Conservation (phyloP, 1,140 invertebrate species). For the Schlechtendalia chinensis region DNA sequence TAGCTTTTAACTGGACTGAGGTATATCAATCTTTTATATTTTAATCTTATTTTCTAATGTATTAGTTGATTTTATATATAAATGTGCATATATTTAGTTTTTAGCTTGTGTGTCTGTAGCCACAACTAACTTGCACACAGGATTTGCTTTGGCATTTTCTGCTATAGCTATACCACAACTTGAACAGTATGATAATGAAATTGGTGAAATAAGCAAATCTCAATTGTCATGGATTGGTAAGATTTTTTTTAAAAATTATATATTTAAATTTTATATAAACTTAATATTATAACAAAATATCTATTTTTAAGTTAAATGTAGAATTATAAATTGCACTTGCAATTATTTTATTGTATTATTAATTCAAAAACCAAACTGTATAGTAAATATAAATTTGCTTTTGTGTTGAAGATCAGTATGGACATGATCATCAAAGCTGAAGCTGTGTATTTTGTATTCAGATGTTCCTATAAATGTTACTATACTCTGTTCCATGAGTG, state of each 20-base stretch:
- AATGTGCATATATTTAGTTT: constrained; percentile 56
- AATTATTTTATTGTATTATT: too few relatives aligned
- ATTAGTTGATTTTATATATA: neutral
- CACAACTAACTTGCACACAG: constrained; percentile 62
- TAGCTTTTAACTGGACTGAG: constrained; percentile 37
- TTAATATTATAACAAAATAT: too few relatives aligned
- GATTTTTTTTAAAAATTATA: neutral
- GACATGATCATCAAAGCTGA: too few relatives aligned
- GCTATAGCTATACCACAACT: constrained; percentile 62
- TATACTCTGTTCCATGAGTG: too few relatives aligned
- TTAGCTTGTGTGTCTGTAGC: constrained; percentile 60
- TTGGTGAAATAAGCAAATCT: constrained; percentile 56
- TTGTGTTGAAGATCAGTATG: too few relatives aligned
- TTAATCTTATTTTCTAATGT: neutral
- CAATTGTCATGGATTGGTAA: constrained; percentile 60
- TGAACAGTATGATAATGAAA: constrained; percentile 55
- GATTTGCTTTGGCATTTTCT: constrained; percentile 62
- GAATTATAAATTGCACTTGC: neutral
- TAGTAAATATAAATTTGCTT: too few relatives aligned
- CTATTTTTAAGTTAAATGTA: neutral
- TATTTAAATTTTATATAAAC: neutral
- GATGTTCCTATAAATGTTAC: too few relatives aligned
- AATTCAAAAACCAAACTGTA: too few relatives aligned
- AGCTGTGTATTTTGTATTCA: too few relatives aligned
- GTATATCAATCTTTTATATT: neutral